phyloP scores from a whole-genome alignment of 2,888 invertebrate species.

The Panorpa germanica region DNA sequence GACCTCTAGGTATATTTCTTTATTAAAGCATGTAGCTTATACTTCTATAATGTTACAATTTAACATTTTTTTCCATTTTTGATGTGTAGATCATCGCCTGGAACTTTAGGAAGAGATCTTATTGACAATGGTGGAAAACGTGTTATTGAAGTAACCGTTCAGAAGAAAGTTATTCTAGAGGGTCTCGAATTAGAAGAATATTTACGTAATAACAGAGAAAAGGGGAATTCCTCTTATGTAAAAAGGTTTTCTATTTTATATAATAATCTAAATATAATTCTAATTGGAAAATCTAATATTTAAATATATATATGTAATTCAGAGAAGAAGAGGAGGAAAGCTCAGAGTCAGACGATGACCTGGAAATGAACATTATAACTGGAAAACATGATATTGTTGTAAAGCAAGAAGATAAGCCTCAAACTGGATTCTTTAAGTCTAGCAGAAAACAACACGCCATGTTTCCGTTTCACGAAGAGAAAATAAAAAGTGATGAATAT shows the following conservation, averaged over 20 bases:
- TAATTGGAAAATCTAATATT: slow-evolving; percentile 7
- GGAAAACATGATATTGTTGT: slow-evolving; percentile 81
- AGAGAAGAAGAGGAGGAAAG: slow-evolving; percentile 54
- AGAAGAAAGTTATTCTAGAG: slow-evolving; percentile 51
- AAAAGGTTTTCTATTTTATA: slow-evolving; percentile 18
- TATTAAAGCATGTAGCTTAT: too few relatives aligned
- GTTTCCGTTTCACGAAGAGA: slow-evolving; percentile 88
- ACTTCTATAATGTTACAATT: too few relatives aligned
- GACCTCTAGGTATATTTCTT: slow-evolving; percentile 46
- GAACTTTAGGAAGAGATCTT: slow-evolving; percentile 60
- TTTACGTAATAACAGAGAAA: slow-evolving; percentile 42
- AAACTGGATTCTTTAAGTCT: slow-evolving; percentile 68
- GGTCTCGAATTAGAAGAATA: slow-evolving; percentile 63
- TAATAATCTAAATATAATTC: slow-evolving; percentile 4
- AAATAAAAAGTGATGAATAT: slow-evolving; percentile 85
- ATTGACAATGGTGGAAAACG: slow-evolving; percentile 59
- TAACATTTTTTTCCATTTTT: slow-evolving; percentile 6
- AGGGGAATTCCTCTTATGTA: slow-evolving; percentile 20
- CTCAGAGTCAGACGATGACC: slow-evolving; percentile 65
- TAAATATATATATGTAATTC: slow-evolving; percentile 12
- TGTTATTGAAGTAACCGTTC: slow-evolving; percentile 48
- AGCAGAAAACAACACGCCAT: slow-evolving; percentile 88
- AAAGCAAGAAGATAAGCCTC: slow-evolving; percentile 47
- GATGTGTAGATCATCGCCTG: slow-evolving; percentile 49
- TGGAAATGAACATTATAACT: slow-evolving; percentile 67